Base-by-base conservation (phyloP, 2,888 invertebrate species). In the Ichneumoninae sp. region DNA sequence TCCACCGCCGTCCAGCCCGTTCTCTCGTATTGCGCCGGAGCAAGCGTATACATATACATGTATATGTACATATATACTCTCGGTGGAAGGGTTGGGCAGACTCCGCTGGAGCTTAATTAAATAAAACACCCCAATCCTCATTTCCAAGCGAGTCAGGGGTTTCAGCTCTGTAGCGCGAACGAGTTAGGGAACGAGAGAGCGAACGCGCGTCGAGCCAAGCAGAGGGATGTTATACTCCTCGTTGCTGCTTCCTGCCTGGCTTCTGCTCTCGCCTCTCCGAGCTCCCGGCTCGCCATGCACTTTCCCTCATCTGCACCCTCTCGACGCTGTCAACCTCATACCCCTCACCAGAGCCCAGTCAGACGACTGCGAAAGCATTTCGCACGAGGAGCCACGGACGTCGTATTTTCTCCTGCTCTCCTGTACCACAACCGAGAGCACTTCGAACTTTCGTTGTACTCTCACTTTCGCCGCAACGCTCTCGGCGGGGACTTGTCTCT, bases 91-190 rank as follows among this genome's bases (percentile, higher is more conserved):
- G 90, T 90, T 90, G 78, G 83, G 76, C 71, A 86, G 81, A 88
- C 86, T 83, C 83, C 86, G 88, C 89, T 89, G 87, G 85, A 88
- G 89, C 91, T 91, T 92, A 92, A 92, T 92, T 92, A 91, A 92
- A 92, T 92, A 91, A 92, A 91, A 91, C 90, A 90, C 90, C 90
- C 90, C 91, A 87, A 89, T 90, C 89, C 90, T 88, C 90, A 88
- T 89, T 89, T 90, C 88, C 85, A 77, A 85, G 83, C 73, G 69
- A 85, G 84, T 79, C 86, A 77, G 66, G 85, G 81, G 76, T 85
- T 84, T 85, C 84, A 57, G 52, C 76, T 88, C 87, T 87, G 60
- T 69, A 85, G 76, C 74, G 75, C 54, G 69, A 76, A 71, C 74
- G 44, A 73, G 65, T 16, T 75, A 66, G 44, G 26, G 30, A 54